Evolutionary conservation across 2,797 vertebrate species (phyloP), one percentile per base, ranked within the genome.

Genomic region (Poecilia picta): DNA sequence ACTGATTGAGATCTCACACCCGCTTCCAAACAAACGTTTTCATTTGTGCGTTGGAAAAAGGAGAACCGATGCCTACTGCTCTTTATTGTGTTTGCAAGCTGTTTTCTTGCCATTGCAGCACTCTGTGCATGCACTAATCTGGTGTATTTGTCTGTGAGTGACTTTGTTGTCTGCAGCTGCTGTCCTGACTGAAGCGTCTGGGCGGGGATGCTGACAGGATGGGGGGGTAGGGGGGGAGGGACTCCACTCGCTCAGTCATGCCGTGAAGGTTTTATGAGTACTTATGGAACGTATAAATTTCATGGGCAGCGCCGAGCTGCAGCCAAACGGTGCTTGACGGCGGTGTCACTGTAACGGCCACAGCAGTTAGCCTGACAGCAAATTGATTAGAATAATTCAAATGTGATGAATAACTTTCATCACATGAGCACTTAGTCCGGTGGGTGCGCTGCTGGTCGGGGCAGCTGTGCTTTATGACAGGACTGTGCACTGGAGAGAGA

Each of bases 381-480:
- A 98, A 97, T 96, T 97, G 96, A 98, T 98, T 97, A 97, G 97
- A 97, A 97, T 96, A 96, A 96, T 97, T 97, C 96, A 97, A 96
- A 95, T 95, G 96, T 98, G 97, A 98, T 97, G 96, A 97, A 98
- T 97, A 97, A 95, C 95, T 97, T 97, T 98, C 97, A 98, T 98
- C 97, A 97, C 87, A 84, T 88, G 85, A 96, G 94, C 89, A 89
- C 91, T 87, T 88, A 85, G 91, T 90, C 91, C 88, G 83, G 88
- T 84, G 88, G 88, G 83, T 88, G 86, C 72, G 45, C 88, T 82
- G 90, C 93, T 90, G 86, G 82, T 93, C 92, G 90, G 86, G 91
- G 81, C 86, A 71, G 68, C 86, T 71, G 72, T 76, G 85, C 86
- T 91, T 93, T 92, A 91, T 89, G 86, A 90, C 89, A 78, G 89